phyloP scores from a whole-genome alignment of 2,113 vertebrate genomes.

The Artemisiospiza belli region DNA sequence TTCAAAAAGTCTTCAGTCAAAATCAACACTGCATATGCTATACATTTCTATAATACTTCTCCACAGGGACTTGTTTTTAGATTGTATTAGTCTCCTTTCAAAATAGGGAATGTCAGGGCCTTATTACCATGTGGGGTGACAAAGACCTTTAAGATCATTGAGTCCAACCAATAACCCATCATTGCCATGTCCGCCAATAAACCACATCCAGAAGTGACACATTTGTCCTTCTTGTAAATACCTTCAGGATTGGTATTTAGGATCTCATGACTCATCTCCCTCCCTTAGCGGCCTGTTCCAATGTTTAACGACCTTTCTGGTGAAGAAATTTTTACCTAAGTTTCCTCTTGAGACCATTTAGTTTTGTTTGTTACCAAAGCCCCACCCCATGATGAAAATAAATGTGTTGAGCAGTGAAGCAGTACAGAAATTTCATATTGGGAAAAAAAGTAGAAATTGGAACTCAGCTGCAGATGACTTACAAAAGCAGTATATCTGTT shows the following conservation, averaged over 20 bases:
- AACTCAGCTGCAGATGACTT: not conserved
- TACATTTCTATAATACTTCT: not conserved
- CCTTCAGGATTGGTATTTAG: not conserved
- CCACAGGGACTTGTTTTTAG: not conserved
- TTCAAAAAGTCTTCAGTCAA: not conserved
- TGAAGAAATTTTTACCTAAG: not conserved
- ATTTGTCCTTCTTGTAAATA: not conserved
- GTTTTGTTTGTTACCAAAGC: not conserved
- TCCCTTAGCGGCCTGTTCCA: not conserved
- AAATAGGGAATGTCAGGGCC: not conserved
- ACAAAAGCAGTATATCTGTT: not conserved
- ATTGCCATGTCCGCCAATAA: not conserved
- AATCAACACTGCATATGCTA: not conserved
- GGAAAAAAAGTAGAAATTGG: not conserved
- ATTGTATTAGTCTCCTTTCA: not conserved
- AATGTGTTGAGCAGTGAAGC: not conserved
- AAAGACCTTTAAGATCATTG: not conserved
- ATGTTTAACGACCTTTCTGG: not conserved
- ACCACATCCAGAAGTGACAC: rapidly evolving
- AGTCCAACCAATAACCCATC: not conserved
- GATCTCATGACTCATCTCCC: not conserved
- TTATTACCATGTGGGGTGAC: not conserved
- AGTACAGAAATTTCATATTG: not conserved
- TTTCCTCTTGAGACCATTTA: not conserved
- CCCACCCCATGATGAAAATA: not conserved